Conservation (phyloP, 2,797 vertebrate genomes). For the Decapterus maruadsi region DNA sequence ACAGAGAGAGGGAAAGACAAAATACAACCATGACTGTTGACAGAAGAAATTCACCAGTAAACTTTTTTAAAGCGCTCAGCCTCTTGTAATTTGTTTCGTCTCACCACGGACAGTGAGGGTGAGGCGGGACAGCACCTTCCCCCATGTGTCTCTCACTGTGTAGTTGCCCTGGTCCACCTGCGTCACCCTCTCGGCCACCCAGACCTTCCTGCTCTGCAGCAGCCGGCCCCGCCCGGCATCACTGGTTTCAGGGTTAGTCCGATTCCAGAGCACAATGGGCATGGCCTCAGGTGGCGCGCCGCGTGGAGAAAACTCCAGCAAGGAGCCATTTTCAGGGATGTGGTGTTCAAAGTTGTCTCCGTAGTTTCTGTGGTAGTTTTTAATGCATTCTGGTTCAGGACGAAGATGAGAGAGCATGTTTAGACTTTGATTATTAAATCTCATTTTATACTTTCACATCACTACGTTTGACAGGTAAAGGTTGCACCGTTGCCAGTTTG, state of each 20-base stretch:
- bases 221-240: conserved; percentile 62
- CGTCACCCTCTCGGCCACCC: conserved; percentile 78
- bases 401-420: neutral
- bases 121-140: conserved; percentile 73
- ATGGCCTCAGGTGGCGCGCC: conserved; percentile 61
- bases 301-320: conserved; percentile 76
- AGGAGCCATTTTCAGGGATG: conserved; percentile 67
- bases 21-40: conserved; percentile 36
- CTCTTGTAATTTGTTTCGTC: conserved; percentile 23
- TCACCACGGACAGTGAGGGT: conserved; percentile 81
- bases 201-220: conserved; percentile 62
- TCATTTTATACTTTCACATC: neutral
- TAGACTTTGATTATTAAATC: neutral
- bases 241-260: conserved; percentile 57
- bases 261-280: conserved; percentile 80
- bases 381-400: conserved; percentile 73
- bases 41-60: neutral
- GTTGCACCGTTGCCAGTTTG: neutral
- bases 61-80: conserved; percentile 6
- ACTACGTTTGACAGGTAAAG: neutral
- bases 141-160: conserved; percentile 68
- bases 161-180: conserved; percentile 84
- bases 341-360: conserved; percentile 76
- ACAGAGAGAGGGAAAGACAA: conserved; percentile 42
- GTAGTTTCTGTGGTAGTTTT: conserved; percentile 69